These are phyloP conservation scores for Luehdorfia chinensis DNA, from an alignment of 1,140 invertebrate genomes.

Conservation along the genomic window DNA sequence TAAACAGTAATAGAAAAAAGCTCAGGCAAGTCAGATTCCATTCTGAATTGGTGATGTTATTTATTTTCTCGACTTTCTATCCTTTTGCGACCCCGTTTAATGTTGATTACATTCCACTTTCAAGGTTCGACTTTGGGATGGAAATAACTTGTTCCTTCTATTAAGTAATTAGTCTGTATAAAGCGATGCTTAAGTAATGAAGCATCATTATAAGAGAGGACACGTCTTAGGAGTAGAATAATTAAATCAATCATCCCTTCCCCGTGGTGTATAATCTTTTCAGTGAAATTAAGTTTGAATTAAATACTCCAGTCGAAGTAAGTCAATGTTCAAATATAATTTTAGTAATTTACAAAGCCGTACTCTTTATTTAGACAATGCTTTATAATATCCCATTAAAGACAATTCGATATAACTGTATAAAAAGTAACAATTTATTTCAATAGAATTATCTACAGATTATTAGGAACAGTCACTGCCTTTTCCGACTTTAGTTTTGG, in stretches of 20 bases:
- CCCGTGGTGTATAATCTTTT: slow-evolving; percentile 71
- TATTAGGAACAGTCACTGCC: too few species aligned
- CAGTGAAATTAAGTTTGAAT: slow-evolving; percentile 63
- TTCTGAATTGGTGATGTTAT: slow-evolving; percentile 28
- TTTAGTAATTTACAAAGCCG: slow-evolving; percentile 30
- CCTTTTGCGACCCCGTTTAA: slow-evolving; percentile 51
- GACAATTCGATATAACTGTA: too few species aligned
- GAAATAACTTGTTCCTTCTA: slow-evolving; percentile 74
- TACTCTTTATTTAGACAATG: not conserved
- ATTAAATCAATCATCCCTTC: slow-evolving; percentile 74
- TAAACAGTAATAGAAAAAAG: slow-evolving; percentile 3
- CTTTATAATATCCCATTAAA: not conserved
- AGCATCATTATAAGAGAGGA: slow-evolving; percentile 74
- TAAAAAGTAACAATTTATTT: too few species aligned
- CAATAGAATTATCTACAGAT: too few species aligned
- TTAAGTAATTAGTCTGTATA: slow-evolving; percentile 74
- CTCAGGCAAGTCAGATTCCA: slow-evolving; percentile 2
- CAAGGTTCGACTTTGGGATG: slow-evolving; percentile 60
- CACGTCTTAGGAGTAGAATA: slow-evolving; percentile 69
- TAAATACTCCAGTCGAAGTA: slow-evolving; percentile 50
- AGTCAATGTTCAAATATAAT: slow-evolving; percentile 27
- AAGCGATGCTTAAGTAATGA: slow-evolving; percentile 75
- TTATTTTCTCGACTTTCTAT: slow-evolving; percentile 52
- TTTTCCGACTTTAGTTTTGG: too few species aligned
- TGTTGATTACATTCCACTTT: slow-evolving; percentile 62